Percentiles rank a stretch among this genome's conserved stretches.
Evolutionary conservation across 1,140 invertebrate species (phyloP).

Genomic region (Phenacoccus solenopsis): DNA sequence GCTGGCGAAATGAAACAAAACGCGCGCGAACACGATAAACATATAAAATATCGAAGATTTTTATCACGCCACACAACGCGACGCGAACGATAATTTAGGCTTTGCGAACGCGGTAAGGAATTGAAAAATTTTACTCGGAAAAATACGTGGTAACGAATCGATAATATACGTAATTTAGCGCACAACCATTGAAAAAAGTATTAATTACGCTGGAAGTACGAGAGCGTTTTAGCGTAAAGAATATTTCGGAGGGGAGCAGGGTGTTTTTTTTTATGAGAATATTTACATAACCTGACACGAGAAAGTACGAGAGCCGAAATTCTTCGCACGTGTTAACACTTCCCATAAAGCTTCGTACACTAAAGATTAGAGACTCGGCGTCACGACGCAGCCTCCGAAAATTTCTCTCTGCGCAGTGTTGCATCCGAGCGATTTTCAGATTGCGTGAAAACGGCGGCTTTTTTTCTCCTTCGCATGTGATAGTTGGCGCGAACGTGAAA

Average conservation of each 20-base stretch:
- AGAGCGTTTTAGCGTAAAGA: not conserved
- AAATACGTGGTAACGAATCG: not conserved
- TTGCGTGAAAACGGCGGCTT: not conserved
- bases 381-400: slow-evolving; percentile 15
- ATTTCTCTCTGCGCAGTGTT: slow-evolving; percentile 5
- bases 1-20: not conserved
- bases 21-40: not conserved
- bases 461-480: too few species aligned
- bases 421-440: not conserved
- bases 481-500: too few species aligned
- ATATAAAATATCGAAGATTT: not conserved
- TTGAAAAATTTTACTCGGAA: not conserved
- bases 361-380: slow-evolving; percentile 5
- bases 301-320: not conserved
- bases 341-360: slow-evolving; percentile 8
- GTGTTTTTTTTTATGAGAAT: too few species aligned
- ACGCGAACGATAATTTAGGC: not conserved
- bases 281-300: not conserved
- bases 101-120: not conserved
- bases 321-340: slow-evolving; percentile 2
- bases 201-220: too few species aligned
- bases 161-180: not conserved
- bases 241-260: not conserved
- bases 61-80: not conserved
- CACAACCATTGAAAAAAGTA: not conserved